phyloP scores from a whole-genome alignment of 2,113 vertebrate species.

The Excalfactoria chinensis region DNA sequence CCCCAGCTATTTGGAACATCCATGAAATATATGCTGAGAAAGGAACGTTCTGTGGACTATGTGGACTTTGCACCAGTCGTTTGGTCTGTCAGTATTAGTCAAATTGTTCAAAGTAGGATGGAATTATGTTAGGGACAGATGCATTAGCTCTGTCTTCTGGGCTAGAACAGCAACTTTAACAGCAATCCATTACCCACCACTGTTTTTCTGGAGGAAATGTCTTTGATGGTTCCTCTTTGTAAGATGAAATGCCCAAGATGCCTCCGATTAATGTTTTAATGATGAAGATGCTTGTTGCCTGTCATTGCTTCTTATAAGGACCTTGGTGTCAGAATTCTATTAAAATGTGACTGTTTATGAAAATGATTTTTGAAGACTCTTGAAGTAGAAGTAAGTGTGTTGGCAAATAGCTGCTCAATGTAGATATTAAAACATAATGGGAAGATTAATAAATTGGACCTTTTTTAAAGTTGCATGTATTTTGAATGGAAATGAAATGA shows the following conservation, averaged over 20 bases:
- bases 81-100: background rate
- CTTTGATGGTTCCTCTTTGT: background rate
- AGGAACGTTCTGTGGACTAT: background rate
- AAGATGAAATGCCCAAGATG: background rate
- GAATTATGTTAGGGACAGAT: background rate
- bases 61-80: background rate
- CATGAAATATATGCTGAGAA: background rate
- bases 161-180: background rate
- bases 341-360: background rate
- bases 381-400: background rate
- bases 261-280: background rate
- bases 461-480: background rate
- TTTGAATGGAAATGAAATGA: background rate
- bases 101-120: background rate
- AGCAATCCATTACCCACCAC: background rate
- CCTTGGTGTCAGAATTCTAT: background rate
- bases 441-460: background rate
- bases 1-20: background rate
- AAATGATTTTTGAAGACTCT: background rate
- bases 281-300: background rate
- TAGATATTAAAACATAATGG: background rate
- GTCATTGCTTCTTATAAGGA: background rate
- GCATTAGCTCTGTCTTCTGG: background rate
- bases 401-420: background rate
- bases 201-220: background rate